phyloP scores from a whole-genome alignment of 2,888 invertebrate species.

The Aleiodes leptofemur region DNA sequence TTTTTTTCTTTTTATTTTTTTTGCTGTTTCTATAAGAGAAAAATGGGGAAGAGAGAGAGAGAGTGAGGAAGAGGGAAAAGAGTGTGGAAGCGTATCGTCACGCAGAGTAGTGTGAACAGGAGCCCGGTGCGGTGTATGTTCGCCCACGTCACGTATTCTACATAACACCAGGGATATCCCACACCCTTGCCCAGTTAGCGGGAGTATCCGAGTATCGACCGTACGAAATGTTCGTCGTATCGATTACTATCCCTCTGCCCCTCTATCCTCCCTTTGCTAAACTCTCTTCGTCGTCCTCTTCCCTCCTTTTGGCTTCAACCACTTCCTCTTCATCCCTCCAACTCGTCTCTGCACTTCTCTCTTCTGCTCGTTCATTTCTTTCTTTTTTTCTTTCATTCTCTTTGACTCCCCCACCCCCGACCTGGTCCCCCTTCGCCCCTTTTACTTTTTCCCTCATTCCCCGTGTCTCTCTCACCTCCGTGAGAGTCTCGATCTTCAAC shows the following conservation, averaged over 20 bases:
- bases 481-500: conserved; percentile 16
- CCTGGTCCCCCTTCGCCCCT: conserved; percentile 29
- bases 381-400: conserved; percentile 28
- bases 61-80: not conserved
- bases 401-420: conserved; percentile 18
- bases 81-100: conserved; percentile 42
- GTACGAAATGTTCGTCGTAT: conserved; percentile 51
- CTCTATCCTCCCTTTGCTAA: conserved; percentile 11
- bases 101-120: conserved; percentile 45
- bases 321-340: conserved; percentile 44
- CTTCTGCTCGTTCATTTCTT: conserved; percentile 25
- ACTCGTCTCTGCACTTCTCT: conserved; percentile 47
- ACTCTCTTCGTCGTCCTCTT: conserved; percentile 30
- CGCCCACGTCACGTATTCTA: conserved; percentile 49
- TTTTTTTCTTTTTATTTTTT: conserved; percentile 6
- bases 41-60: conserved; percentile 8
- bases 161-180: conserved; percentile 46
- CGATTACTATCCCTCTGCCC: conserved; percentile 47
- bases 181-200: conserved; percentile 48
- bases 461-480: conserved; percentile 2
- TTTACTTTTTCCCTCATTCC: not conserved
- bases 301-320: conserved; percentile 27
- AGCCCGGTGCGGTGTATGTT: conserved; percentile 46
- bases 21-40: conserved; percentile 44
- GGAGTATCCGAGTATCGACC: conserved; percentile 53